Base-by-base conservation (phyloP, 2,113 vertebrate genomes). In the Sprattus sprattus region DNA sequence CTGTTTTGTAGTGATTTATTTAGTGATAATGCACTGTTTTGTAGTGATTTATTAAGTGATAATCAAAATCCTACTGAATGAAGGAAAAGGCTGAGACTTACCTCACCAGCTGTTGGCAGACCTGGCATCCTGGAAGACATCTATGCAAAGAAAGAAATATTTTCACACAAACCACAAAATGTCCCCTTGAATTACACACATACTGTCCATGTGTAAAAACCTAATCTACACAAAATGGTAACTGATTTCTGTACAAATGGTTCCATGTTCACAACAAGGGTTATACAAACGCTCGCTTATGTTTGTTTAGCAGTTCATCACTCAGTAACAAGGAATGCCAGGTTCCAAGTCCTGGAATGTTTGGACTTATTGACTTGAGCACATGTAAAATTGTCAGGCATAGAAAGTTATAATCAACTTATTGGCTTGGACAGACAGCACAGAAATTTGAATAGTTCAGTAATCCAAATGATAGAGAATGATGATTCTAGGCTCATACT, bases 81-180 rank as follows among this genome's bases (percentile, higher is more conserved):
- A 60, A 22, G 54, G 5, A 60, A 44, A 32, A 5, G 28, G 10
- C 67, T 39, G 10, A 32, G 10, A 11, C 94, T 95, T 91, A 99
- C 98, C 98, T 96, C 92, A 99, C 97, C 75, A 99, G 96, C 88
- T 99, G 98, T 91, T 99, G 98, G 93, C 98, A 99, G 92, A 99
- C 99, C 89, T 99, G 98, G 94, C 98, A 99, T 97, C 98, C 98
- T 97, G 98, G 98, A 96, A 99, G 97, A 93, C 98, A 99, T 96
- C 98, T 99, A 91, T 87, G 90, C 90, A 92, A 90, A 92, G 28
- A 88, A 20, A 90, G 28, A 92, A 4, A 13, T 88, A 78, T 9
- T 39, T 39, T 39, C 15, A 32, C 11, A 78, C 54, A 39, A 44
- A 78, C 15, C 25, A 39, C 39, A 39, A 39, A 39, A 39, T 39